Evolutionary conservation across 2,113 vertebrate genomes (phyloP), one percentile per base, ranked within the genome.

Genomic region (Phylloscopus trochiloides): DNA sequence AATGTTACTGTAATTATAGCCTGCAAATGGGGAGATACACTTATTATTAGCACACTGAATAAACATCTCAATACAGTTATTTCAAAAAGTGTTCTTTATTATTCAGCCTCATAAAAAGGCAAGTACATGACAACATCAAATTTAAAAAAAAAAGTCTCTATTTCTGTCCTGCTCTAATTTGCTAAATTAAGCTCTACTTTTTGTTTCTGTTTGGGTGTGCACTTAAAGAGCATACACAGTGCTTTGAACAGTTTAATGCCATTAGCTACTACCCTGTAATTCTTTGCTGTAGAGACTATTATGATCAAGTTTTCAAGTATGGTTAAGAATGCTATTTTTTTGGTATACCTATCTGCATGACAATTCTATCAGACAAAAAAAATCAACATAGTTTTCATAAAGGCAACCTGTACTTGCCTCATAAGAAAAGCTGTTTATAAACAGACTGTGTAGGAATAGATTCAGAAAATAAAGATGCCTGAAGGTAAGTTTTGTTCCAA

Each of bases 1-100:
- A 99, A 99, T 12, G 99, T 99, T 92, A 98, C 97, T 24, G 99
- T 99, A 92, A 98, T 95, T 97, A 99, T 99, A 96, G 97, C 98
- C 99, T 99, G 93, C 17, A 97, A 98, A 93, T 36, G 45, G 50
- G 92, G 68, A 96, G 25, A 86, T 4, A 13, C 7, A 61, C 2
- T 65, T 81, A 28, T n/a, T 78, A 57, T 47, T 87, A 68, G 9
- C 22, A 38, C 73, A 57, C 6, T 10, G 14, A 88, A 88, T 62
- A 79, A 34, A 47, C 3, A 71, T 10, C 67, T 74, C 3, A 3
- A 79, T 28, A 58, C 6, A 68, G 26, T 77, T 31, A 63, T 65
- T 91, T 66, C 22, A 61, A n/a, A 34, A 82, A 38, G 9, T 14
- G 3, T 14, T 55, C 32, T 83, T 88, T n/a, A 25, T 40, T 72